Base-by-base conservation (phyloP, 2,888 invertebrate species). In the Amphipoea oculea region DNA sequence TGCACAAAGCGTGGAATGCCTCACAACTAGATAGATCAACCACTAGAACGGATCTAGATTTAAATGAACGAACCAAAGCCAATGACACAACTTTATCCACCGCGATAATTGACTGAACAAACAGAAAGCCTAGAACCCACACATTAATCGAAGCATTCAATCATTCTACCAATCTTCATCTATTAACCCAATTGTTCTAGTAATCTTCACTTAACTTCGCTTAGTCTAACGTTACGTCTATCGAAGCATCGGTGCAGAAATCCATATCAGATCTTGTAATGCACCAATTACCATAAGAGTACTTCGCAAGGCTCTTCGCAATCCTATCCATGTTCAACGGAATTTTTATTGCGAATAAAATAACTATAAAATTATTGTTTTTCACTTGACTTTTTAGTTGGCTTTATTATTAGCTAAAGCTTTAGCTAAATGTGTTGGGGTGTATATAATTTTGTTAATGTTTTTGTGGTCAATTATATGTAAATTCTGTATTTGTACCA, bases 191-290 rank as follows among this genome's bases (percentile, higher is more conserved):
- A 78, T 76, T 78, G 60, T 81, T 74, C 42, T 9, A 76, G 48
- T 77, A 73, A 70, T 78, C 63, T 65, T 79, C 65, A 72, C 69
- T 79, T 65, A 65, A 65, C 48, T 82, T 66, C 66, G 70, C 68
- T 51, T 67, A 75, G 68, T 67, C 40, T 54, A 72, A 66, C 40
- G 78, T 83, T 86, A 78, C 82, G 79, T 79, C 71, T 76, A 79
- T 82, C 83, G 70, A 76, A 75, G 69, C 90, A 90, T 79, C 92
- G 87, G 89, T 82, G 92, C 91, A 92, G 91, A 91, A 92, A 88
- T 81, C 86, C 88, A 89, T 93, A 95, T 95, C 95, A 86, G 95
- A 94, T 96, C 93, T 86, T 90, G 95, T 93, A 92, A 95, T 94
- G 95, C 95, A 93, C 95, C 94, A 94, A 92, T 95, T 95, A 92